Evolutionary conservation across 2,113 vertebrate species (phyloP).

Genomic region (Myodes glareolus): DNA sequence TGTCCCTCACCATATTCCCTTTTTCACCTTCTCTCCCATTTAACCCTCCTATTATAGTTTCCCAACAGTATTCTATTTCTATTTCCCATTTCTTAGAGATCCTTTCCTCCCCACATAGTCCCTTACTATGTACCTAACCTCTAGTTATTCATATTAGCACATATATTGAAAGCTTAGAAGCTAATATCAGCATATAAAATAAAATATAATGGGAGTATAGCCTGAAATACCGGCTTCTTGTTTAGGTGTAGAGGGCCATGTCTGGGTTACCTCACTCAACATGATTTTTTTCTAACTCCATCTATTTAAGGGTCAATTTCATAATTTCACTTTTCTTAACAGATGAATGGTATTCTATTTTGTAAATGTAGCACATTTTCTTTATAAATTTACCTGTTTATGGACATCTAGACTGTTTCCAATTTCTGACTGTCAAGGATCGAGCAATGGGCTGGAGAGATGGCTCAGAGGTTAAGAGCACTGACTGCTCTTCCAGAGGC

Average conservation of each 20-base stretch:
- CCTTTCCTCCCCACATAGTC: neutral
- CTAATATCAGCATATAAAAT: neutral
- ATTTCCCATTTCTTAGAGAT: neutral
- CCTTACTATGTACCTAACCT: neutral
- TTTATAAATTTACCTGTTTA: neutral
- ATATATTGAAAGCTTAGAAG: neutral
- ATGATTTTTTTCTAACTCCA: neutral
- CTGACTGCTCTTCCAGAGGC: too few species aligned
- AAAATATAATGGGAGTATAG: neutral
- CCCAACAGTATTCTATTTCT: neutral
- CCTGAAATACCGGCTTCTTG: neutral
- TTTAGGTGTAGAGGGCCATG: neutral
- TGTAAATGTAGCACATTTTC: neutral
- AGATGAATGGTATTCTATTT: neutral
- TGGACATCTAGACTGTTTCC: neutral
- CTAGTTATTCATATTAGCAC: neutral
- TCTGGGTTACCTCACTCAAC: neutral
- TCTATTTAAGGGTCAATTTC: neutral
- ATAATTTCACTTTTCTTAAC: neutral
- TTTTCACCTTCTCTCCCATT: neutral
- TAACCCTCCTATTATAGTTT: neutral
- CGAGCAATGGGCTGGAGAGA: too few species aligned
- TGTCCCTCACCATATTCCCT: neutral
- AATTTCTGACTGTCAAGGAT: neutral
- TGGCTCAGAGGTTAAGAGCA: too few species aligned